Evolutionary conservation across 2,797 vertebrate species (phyloP), one percentile per base, ranked within the genome.

Genomic region (Steatocranus sp.): DNA sequence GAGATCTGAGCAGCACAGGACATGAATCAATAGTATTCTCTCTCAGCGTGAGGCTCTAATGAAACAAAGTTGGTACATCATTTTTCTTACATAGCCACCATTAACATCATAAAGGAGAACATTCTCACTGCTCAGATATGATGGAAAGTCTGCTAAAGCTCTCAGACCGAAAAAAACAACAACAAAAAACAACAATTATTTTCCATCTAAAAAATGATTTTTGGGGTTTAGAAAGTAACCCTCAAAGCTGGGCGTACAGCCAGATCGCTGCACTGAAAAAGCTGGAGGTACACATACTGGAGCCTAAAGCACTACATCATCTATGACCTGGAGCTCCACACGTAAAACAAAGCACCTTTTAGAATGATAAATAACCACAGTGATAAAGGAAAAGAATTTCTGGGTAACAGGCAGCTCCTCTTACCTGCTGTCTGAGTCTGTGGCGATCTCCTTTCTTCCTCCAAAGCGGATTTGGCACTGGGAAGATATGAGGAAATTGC

Each of bases 401-500:
- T 73, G 2, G 3, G 61, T 32, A 30, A 75, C 5, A 5, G 12
- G 38, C 9, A n/a, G 54, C 74, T 54, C 32, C 17, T 56, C 88
- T 96, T 93, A 99, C 98, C 98, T 98, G 97, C 98, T 99, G 93
- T 99, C 98, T 9, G 98, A 98, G 95, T 99, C 98, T 1, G 98
- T 98, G 56, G 98, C 98, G 27, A 99, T 99, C 96, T 99, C 98
- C 91, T 99, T 99, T 89, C 98, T 97, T 92, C 98, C 98, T 94
- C 98, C 98, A 89, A 99, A 99, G 73, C 98, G 97, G 90, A 99
- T 99, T 94, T 99, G 98, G 95, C 98, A 99, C 98, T 99, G 95
- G 2, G 81, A 82, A 91, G 54, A 92, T 23, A 93, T 9, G 75
- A 86, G n/a, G 11, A 73, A 73, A 73, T 48, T n/a, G 25, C 43